Base-by-base conservation (phyloP, 2,888 invertebrate species). In the Nipponacmea schrenckii region DNA sequence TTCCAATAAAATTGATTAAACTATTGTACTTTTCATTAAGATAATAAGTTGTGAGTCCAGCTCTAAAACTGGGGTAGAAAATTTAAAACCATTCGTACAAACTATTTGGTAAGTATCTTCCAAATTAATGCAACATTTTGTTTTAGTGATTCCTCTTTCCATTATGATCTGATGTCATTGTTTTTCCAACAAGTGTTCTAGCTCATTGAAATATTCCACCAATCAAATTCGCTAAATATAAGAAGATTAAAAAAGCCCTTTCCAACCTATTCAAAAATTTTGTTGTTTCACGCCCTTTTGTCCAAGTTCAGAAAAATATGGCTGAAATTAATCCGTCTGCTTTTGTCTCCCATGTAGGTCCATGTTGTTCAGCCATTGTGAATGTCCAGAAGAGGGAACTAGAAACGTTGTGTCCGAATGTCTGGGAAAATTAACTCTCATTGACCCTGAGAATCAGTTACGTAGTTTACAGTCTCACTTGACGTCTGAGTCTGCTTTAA, bases 371-470 rank as follows among this genome's bases (percentile, higher is more conserved):
- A 93, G 94, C 83, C 97, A 98, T 87, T 97, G 98, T 83, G 96
- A 97, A 89, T 98, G 97, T 87, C 93, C 93, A 0, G 99, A 99
- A 90, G 99, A 99, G 90, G 98, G 99, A 62, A 98, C 98, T 10
- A 92, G 99, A 74, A 98, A 98, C 90, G 98, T 99, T 7, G 98
- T 99, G 2, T 97, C 99, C 0, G 99, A 99, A 90, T 99, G 99
- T 89, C 92, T 99, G 79, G 99, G 92, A 17, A 98, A 98, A 90
- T 91, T 99, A 72, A 98, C 98, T 50, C 91, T 98, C 68, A 94
- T 98, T 72, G 96, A 98, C 89, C 98, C 98, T 0, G 92, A 92
- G 70, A 93, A 93, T 77, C 91, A 98, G 69, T 90, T 99, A 81
- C 95, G 96, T n/a, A 93, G 94, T 83, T 91, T 99, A 74, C 84